Percentiles rank a stretch among this genome's conserved stretches.
These are phyloP conservation scores for Bergia sp. DNA, from an alignment of 92 coral and sea anemone genomes.

Conservation along the genomic window DNA sequence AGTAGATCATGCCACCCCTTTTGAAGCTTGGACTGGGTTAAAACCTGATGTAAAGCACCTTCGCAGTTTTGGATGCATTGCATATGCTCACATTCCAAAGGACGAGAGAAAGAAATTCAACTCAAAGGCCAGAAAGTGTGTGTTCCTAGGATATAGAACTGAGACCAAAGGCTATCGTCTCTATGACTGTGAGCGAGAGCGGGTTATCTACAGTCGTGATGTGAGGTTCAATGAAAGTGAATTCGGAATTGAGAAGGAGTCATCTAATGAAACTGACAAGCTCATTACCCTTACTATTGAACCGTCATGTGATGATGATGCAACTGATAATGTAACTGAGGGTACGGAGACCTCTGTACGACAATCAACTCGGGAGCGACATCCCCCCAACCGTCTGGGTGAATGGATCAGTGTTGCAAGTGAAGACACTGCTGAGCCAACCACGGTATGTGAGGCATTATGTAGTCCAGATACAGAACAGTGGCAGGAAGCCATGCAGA, in stretches of 20 bases:
- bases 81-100: slow-evolving; percentile 72
- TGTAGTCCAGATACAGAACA: slow-evolving; percentile 48
- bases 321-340: slow-evolving; percentile 32
- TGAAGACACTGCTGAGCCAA: slow-evolving; percentile 55
- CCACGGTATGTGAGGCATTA: slow-evolving; percentile 59
- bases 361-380: slow-evolving; percentile 57
- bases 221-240: slow-evolving; percentile 56
- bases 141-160: no score
- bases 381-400: slow-evolving; percentile 58
- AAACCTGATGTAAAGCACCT: no score
- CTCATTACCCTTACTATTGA: slow-evolving; percentile 49
- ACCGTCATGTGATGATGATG: slow-evolving; percentile 56
- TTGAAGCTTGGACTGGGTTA: no score
- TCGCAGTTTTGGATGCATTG: slow-evolving; percentile 62
- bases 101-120: slow-evolving; percentile 68
- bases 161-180: slow-evolving; percentile 58
- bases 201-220: slow-evolving; percentile 58
- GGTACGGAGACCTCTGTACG: slow-evolving; percentile 38
- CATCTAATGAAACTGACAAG: slow-evolving; percentile 40
- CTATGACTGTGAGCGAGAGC: slow-evolving; percentile 51
- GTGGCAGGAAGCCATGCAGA: slow-evolving; percentile 63
- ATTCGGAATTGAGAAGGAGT: slow-evolving; percentile 51
- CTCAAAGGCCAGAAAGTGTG: slow-evolving; percentile 57
- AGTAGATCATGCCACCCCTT: slow-evolving; percentile 33
- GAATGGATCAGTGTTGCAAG: slow-evolving; percentile 62